These are phyloP conservation scores for Trimorus sp. DNA, from an alignment of 2,888 invertebrate species.

Conservation along the genomic window DNA sequence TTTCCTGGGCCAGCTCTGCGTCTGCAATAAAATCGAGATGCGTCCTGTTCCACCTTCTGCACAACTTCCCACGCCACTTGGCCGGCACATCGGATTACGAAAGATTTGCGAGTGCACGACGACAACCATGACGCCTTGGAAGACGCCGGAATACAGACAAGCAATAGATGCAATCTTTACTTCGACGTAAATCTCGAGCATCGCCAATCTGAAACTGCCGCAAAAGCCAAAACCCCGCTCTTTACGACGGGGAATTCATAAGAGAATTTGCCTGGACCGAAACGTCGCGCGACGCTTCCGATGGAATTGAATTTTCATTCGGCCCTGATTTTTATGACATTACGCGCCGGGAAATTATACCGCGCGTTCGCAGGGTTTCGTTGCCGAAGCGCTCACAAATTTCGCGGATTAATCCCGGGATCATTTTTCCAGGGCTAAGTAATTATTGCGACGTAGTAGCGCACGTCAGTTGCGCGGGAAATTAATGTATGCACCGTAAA, in stretches of 20 bases:
- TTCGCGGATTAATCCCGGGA: too few species aligned
- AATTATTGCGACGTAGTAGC: too few species aligned
- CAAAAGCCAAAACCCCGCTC: constrained; percentile 25
- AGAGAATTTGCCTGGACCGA: constrained; percentile 24
- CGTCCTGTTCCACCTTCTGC: constrained; percentile 56
- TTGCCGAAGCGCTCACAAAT: too few species aligned
- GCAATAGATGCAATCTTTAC: constrained; percentile 46
- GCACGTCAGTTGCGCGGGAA: too few species aligned
- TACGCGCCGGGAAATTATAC: too few species aligned
- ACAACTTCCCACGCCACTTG: constrained; percentile 63
- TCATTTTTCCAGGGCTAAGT: too few species aligned
- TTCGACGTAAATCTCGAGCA: constrained; percentile 39
- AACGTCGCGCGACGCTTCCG: constrained; percentile 9
- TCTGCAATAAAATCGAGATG: constrained; percentile 68
- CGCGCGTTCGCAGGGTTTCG: too few species aligned
- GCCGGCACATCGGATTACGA: constrained; percentile 69
- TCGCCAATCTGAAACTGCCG: constrained; percentile 49
- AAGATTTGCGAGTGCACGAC: constrained; percentile 69
- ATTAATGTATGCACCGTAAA: too few species aligned
- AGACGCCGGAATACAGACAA: constrained; percentile 39
- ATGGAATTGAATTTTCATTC: constrained; percentile 23
- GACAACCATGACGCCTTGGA: constrained; percentile 42
- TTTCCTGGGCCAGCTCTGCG: constrained; percentile 30
- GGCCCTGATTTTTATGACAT: too few species aligned
- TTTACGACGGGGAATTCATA: constrained; percentile 42